Conservation (phyloP, 2,797 vertebrate species). For the Hyperoplus lanceolatus region DNA sequence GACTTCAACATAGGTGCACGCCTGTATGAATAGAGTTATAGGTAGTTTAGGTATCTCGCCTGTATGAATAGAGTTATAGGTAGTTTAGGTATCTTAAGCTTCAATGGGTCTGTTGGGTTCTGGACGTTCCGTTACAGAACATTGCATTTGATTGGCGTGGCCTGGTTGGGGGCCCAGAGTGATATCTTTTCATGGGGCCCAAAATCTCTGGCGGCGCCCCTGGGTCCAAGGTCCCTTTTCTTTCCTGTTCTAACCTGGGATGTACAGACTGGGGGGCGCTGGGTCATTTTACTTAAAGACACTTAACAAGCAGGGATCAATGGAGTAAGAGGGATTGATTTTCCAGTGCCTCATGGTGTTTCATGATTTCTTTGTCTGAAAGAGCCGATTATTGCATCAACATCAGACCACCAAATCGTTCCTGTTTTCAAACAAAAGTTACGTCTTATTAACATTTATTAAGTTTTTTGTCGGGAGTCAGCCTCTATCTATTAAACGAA, state of each 20-base stretch:
- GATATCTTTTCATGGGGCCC: no score
- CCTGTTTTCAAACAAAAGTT: conserved; percentile 42
- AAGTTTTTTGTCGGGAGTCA: neutral
- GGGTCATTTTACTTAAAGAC: conserved; percentile 54
- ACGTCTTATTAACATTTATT: neutral
- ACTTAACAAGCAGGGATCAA: conserved; percentile 58
- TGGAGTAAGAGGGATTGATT: conserved; percentile 59
- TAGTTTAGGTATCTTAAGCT: no score
- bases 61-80: no score
- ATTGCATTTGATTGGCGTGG: no score
- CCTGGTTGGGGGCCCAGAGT: no score
- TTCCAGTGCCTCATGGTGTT: conserved; percentile 48
- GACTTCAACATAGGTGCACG: no score
- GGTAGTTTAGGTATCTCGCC: no score
- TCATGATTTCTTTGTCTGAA: conserved; percentile 49
- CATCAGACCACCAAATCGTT: conserved; percentile 51
- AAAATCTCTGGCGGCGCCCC: no score
- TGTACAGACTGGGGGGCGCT: conserved; percentile 38
- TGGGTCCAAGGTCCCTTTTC: conserved; percentile 48
- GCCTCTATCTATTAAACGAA: neutral
- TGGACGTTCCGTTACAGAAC: no score
- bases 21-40: no score
- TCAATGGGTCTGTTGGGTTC: no score
- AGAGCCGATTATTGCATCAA: conserved; percentile 38
- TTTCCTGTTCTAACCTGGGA: conserved; percentile 34